These are phyloP conservation scores for Phylloscopus collybita DNA, from an alignment of 2,797 vertebrate species.

Conservation along the genomic window DNA sequence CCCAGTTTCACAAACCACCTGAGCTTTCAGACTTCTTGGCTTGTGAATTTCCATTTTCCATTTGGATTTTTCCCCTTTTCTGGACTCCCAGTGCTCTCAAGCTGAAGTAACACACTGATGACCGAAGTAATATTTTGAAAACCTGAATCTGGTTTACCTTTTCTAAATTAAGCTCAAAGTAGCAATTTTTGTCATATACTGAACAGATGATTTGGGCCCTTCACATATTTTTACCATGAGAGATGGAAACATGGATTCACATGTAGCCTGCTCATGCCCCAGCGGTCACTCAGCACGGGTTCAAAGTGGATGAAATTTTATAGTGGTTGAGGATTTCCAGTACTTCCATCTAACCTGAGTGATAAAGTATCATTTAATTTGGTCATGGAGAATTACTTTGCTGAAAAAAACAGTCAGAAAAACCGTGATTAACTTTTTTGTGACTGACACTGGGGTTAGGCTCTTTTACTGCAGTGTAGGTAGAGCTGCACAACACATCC, in stretches of 20 bases:
- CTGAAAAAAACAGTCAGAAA: not conserved
- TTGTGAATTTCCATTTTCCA: not conserved
- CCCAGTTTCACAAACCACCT: not conserved
- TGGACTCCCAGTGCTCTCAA: accelerated
- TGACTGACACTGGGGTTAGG: not conserved
- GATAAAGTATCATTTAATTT: not conserved
- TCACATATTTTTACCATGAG: not conserved
- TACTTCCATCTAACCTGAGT: not conserved
- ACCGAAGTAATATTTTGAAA: not conserved
- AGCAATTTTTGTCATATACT: not conserved
- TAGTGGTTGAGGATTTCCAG: not conserved
- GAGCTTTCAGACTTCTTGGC: not conserved
- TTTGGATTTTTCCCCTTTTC: not conserved
- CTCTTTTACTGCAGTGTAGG: not conserved
- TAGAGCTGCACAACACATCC: accelerated
- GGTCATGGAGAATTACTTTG: not conserved
- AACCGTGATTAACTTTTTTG: not conserved
- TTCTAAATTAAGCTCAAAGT: not conserved
- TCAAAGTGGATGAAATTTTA: not conserved
- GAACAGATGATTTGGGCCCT: not conserved
- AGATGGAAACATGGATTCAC: not conserved
- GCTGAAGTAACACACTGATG: not conserved
- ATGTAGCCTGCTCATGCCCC: accelerated
- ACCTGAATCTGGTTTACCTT: accelerated
- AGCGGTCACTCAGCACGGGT: not conserved